Base-by-base conservation (phyloP, 1,140 invertebrate genomes). In the Propsilocerus akamusi region DNA sequence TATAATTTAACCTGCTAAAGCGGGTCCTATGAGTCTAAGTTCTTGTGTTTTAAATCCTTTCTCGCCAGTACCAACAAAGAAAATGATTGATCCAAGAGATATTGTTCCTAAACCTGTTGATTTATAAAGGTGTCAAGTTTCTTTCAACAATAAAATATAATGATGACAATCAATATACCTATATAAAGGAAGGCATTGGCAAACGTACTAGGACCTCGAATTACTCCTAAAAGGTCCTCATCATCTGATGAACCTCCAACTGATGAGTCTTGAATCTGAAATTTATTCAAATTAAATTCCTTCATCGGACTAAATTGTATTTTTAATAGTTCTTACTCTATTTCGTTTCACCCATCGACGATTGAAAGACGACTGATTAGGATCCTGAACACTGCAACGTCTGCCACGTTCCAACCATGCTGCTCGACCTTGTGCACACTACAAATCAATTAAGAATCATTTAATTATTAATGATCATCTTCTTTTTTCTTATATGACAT, bases 31-130 rank as follows among this genome's bases (percentile, higher is more conserved):
- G 52, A 88, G 73, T 49, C 82, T 75, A 46, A 90, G 68, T 62
- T 88, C 84, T 32, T 81, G 74, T 47, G 85, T 88, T 66, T 86
- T 83, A 72, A 90, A 90, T 56, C 85, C 85, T 68, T 87, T 86
- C 65, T 90, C 86, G 53, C 86, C 86, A 47, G 85, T 86, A 53
- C 86, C 86, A 23, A 90, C 85, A 68, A 89, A 88, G 54, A 84
- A 86, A 52, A 89, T 86, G 53, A 89, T 80, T 49, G 86, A 73
- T 14, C 86, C 86, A 37, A 89, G 71, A 5, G 84, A 81, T 24
- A 85, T 77, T 8, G 81, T 85, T 34, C 81, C 83, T 26, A 90
- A 71, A n/a, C 86, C 34, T 41, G 34, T 20, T 20, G 10, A 17
- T n/a, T n/a, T n/a, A 17, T 4, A 41, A 10, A 20, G 10, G 1